Evolutionary conservation across 2,113 vertebrate species (phyloP), one percentile per base, ranked within the genome.

Genomic region (Pygoscelis adeliae): DNA sequence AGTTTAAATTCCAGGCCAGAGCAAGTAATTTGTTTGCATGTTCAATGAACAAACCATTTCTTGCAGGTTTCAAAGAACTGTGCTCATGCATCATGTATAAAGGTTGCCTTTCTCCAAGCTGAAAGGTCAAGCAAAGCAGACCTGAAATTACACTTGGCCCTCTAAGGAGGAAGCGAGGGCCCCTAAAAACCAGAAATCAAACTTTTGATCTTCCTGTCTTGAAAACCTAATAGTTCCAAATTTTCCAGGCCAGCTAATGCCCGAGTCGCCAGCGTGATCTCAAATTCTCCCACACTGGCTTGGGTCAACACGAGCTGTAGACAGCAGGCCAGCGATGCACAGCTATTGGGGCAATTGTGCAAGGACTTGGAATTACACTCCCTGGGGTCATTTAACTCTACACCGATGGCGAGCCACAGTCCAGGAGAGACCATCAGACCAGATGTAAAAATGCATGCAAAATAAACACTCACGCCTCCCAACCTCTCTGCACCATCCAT

Each of bases 21-120:
- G 73, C 96, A 97, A 97, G 96, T 94, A 96, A 98, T 98, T 97
- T 96, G 95, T 98, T 98, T 98, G 96, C 96, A 95, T 92, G 97
- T 97, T 97, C 97, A 97, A 89, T 91, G 96, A 97, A 98, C 95
- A 97, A 98, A 97, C 83, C 87, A 65, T 95, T 98, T 97, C 81
- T 97, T 81, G 76, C 78, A 44, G 14, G 25, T 97, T 98, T 97
- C 97, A 97, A 97, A 98, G 94, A 96, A 56, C 63, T n/a, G 46
- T 46, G 67, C 87, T 98, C 96, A 96, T 95, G 96, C 86, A 98
- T 98, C 96, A 97, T 83, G 83, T 87, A 98, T 98, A 95, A 98
- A 93, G 88, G 88, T 21, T 96, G 92, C 53, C 87, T 95, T 97
- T 96, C 97, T 94, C 94, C 89, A 89, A 92, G 82, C 90, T 87